phyloP scores from a whole-genome alignment of 2,113 vertebrate genomes.

The Echinops telfairi region DNA sequence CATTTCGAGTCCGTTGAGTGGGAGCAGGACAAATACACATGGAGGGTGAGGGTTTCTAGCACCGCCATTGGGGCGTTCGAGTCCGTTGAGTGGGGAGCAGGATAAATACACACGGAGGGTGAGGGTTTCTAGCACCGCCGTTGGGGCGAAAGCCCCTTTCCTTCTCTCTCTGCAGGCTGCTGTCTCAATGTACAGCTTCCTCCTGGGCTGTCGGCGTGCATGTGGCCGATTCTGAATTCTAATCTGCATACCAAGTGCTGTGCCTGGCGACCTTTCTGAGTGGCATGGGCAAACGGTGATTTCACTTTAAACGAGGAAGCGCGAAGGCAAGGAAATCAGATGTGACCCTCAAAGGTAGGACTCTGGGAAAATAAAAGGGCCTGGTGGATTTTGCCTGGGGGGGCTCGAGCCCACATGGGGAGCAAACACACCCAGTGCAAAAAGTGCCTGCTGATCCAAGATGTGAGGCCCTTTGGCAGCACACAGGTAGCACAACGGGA shows the following conservation, averaged over 20 bases:
- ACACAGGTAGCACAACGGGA: neutral
- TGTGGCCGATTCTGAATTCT: constrained; percentile 75
- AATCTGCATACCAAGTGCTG: constrained; percentile 79
- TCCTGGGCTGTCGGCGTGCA: constrained; percentile 51
- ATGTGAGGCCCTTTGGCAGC: neutral
- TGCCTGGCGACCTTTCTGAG: constrained; percentile 78
- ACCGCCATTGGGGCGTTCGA: constrained; percentile 43
- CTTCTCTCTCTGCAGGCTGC: constrained; percentile 60
- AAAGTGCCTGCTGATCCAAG: neutral
- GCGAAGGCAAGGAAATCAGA: constrained; percentile 65
- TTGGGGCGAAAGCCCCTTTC: constrained; percentile 61
- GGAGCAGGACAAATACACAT: neutral
- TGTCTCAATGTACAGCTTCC: constrained; percentile 50
- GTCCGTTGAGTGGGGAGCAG: neutral
- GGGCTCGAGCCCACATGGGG: neutral
- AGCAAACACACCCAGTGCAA: neutral
- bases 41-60: constrained; percentile 61
- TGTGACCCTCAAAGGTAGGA: constrained; percentile 54
- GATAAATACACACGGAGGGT: constrained; percentile 16
- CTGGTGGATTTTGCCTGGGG: constrained; percentile 36
- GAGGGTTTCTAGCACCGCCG: constrained; percentile 57
- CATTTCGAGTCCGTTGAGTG: neutral
- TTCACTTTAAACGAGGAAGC: constrained; percentile 65
- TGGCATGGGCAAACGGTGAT: constrained; percentile 72
- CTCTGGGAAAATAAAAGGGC: constrained; percentile 60